A percentile compares a stretch with the other conserved stretches of the same genome.
These are phyloP conservation scores for Dicycla oo DNA, from an alignment of 2,888 invertebrate species.

Conservation along the genomic window DNA sequence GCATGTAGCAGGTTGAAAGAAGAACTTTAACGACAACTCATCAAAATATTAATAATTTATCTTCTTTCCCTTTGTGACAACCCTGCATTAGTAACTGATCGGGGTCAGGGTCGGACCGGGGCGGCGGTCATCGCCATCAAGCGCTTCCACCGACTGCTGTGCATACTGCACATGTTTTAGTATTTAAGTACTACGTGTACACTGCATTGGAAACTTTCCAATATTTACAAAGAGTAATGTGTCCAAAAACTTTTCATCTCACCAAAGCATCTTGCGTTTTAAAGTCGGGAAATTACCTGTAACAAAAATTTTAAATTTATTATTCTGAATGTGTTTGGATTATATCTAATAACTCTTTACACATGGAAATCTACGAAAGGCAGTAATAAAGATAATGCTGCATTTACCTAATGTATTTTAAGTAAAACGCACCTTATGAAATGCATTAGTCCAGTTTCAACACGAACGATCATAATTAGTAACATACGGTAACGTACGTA, in stretches of 20 bases:
- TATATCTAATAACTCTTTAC: no score
- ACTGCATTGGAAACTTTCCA: conserved; percentile 8
- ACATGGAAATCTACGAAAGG: no score
- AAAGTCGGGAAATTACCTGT: conserved; percentile 38
- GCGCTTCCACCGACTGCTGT: neutral
- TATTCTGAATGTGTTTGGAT: neutral
- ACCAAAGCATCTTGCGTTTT: neutral
- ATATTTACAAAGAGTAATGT: neutral
- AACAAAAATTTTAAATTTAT: conserved; percentile 26
- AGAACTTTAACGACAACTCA: neutral
- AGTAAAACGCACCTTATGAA: no score
- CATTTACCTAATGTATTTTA: no score
- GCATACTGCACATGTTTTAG: conserved; percentile 16
- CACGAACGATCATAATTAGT: no score
- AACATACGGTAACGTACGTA: no score
- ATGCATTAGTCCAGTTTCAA: no score
- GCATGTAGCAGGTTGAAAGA: neutral
- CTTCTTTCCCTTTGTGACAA: neutral
- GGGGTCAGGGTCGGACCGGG: conserved; percentile 54
- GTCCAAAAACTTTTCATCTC: neutral
- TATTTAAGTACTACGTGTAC: conserved; percentile 26
- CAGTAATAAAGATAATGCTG: no score
- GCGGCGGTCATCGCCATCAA: conserved; percentile 48
- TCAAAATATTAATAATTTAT: neutral
- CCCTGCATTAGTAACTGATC: conserved; percentile 33